Conservation (phyloP, 2,888 invertebrate genomes). For the Xestia ashworthii region DNA sequence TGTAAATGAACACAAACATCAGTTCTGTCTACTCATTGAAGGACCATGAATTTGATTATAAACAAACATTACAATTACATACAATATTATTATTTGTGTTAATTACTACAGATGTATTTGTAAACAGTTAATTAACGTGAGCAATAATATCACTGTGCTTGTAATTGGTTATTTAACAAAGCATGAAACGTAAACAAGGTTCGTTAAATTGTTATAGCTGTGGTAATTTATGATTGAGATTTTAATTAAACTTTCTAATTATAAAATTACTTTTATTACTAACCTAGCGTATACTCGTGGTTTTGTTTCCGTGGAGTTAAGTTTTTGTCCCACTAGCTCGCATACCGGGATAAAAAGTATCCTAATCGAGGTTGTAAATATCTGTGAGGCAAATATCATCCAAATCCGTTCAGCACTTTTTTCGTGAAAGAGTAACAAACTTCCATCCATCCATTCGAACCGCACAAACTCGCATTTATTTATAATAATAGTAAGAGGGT, state of each 20-base stretch:
- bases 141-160: background rate
- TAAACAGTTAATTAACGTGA: slow-evolving; percentile 7
- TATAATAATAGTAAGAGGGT: no score
- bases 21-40: background rate
- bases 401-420: background rate
- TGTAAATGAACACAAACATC: background rate
- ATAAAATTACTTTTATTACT: background rate
- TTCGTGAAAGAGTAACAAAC: background rate
- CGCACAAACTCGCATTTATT: no score
- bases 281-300: background rate
- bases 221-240: slow-evolving; percentile 1
- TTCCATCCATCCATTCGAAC: background rate
- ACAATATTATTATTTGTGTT: background rate
- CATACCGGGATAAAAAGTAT: background rate
- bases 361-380: background rate
- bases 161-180: background rate
- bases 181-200: background rate
- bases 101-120: slow-evolving; percentile 9
- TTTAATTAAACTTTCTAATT: slow-evolving; percentile 4
- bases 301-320: background rate
- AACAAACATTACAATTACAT: background rate
- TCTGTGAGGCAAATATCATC: background rate
- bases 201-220: background rate
- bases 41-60: background rate
- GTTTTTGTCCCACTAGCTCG: background rate